phyloP scores from a whole-genome alignment of 2,113 vertebrate species.

The Dicentrarchus labrax region DNA sequence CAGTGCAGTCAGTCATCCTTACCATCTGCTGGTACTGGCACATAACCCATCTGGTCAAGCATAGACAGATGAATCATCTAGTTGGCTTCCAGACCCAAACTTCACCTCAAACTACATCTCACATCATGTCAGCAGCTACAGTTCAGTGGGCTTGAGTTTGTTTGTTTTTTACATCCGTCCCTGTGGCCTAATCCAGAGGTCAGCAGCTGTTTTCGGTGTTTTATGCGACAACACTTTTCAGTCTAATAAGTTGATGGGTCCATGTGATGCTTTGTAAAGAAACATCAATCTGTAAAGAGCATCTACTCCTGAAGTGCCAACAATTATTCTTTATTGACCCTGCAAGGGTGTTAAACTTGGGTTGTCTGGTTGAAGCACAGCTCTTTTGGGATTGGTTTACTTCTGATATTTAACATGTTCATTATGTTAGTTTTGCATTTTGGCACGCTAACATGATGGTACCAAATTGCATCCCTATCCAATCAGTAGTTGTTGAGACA shows the following conservation, averaged over 20 bases:
- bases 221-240: background rate
- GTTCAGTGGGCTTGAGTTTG: conserved; percentile 42
- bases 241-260: conserved; percentile 12
- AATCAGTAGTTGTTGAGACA: background rate
- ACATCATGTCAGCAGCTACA: conserved; percentile 49
- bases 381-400: background rate
- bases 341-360: background rate
- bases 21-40: conserved; percentile 73
- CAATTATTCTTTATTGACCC: background rate
- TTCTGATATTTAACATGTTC: too few species aligned
- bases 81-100: conserved; percentile 65
- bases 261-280: background rate
- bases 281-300: background rate
- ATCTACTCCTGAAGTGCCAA: background rate
- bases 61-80: conserved; percentile 69
- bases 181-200: conserved; percentile 36
- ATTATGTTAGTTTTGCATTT: background rate
- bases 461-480: background rate
- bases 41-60: conserved; percentile 75
- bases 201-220: conserved; percentile 56
- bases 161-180: conserved; percentile 19
- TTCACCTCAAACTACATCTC: conserved; percentile 55
- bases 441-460: background rate
- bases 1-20: conserved; percentile 66
- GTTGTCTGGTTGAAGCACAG: too few species aligned